phyloP scores from a whole-genome alignment of 1,140 invertebrate species.

The Diuraphis noxia region DNA sequence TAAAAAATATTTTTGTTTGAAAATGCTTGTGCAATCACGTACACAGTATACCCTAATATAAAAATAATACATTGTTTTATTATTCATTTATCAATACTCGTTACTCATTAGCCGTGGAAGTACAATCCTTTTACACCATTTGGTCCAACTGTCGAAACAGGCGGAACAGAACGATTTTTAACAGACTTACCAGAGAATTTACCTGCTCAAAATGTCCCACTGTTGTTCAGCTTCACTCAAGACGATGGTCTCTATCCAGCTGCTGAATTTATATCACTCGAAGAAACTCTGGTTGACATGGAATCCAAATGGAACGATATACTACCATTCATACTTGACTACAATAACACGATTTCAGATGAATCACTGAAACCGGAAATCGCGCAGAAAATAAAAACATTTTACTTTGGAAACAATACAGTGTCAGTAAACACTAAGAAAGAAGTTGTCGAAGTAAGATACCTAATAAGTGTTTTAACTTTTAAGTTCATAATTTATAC shows the following conservation, averaged over 20 bases:
- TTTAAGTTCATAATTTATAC: not conserved
- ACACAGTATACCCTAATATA: not conserved
- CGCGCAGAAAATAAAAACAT: slow-evolving; percentile 63
- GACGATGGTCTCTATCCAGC: slow-evolving; percentile 61
- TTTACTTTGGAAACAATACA: slow-evolving; percentile 64
- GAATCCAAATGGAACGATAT: slow-evolving; percentile 66
- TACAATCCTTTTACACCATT: slow-evolving; percentile 68
- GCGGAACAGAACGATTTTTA: slow-evolving; percentile 64
- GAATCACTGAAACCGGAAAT: slow-evolving; percentile 60
- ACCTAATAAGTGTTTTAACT: too few species aligned
- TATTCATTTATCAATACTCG: not conserved
- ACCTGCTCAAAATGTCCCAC: slow-evolving; percentile 59
- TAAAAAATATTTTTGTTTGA: not conserved
- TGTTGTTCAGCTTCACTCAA: slow-evolving; percentile 59
- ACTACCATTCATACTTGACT: slow-evolving; percentile 66
- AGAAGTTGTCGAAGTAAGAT: slow-evolving; percentile 56
- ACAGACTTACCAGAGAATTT: slow-evolving; percentile 65
- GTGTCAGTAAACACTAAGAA: slow-evolving; percentile 61
- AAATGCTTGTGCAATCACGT: not conserved
- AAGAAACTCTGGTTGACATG: slow-evolving; percentile 62
- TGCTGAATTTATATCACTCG: slow-evolving; percentile 60
- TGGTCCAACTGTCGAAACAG: slow-evolving; percentile 65
- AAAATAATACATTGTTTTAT: not conserved
- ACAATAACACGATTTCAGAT: slow-evolving; percentile 65
- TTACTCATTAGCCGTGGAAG: slow-evolving; percentile 61